A percentile compares a stretch with the other conserved stretches of the same genome.
Conservation (phyloP, 2,113 vertebrate species). For the Hystrix brachyura region DNA sequence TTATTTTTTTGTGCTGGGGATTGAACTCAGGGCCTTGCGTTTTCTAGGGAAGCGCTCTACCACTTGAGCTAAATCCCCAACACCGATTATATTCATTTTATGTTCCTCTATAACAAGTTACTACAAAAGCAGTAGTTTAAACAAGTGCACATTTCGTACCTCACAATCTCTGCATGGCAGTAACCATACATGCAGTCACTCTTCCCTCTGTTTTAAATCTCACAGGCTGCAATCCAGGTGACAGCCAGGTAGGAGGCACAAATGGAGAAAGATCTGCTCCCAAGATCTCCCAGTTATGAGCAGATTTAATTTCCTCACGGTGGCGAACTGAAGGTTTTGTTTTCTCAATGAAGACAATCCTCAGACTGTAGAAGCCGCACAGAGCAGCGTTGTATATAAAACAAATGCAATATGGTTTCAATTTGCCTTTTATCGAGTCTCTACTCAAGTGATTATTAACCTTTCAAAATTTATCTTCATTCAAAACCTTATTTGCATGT, state of each 20-base stretch:
- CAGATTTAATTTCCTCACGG: not conserved
- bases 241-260: not conserved
- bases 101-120: not conserved
- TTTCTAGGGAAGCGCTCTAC: too few relatives aligned
- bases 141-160: not conserved
- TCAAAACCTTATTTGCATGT: not conserved
- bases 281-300: not conserved
- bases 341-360: not conserved
- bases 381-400: not conserved
- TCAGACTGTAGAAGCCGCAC: not conserved
- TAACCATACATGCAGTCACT: rapidly evolving
- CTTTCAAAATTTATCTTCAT: not conserved
- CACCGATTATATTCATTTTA: not conserved
- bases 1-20: too few relatives aligned
- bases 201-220: not conserved
- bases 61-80: too few relatives aligned
- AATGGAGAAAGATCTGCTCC: not conserved
- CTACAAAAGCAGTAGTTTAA: not conserved
- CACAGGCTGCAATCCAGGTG: too few relatives aligned
- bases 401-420: not conserved
- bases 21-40: too few relatives aligned
- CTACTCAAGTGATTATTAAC: not conserved
- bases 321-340: not conserved
- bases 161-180: not conserved
- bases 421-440: not conserved